These are phyloP conservation scores for Neodiprion lecontei DNA, from an alignment of 1,140 invertebrate species.

Conservation along the genomic window DNA sequence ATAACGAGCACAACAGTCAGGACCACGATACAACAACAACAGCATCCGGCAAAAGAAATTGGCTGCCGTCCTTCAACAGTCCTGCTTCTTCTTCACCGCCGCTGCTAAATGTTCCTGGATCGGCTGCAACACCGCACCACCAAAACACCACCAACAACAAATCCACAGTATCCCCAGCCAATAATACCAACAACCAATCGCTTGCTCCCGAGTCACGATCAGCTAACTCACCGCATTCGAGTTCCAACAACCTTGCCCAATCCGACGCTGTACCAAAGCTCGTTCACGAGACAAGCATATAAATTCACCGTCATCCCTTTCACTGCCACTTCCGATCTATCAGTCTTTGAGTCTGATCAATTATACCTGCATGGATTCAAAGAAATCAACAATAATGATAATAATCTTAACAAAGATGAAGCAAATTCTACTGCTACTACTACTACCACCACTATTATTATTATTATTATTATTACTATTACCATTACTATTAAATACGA, in stretches of 20 bases:
- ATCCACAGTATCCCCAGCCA: constrained; percentile 43
- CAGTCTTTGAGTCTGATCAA: not conserved
- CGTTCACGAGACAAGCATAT: constrained; percentile 77
- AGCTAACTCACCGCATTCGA: constrained; percentile 51
- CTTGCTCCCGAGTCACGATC: constrained; percentile 34
- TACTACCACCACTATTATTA: not conserved
- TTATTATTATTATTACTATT: no score
- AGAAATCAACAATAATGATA: not conserved
- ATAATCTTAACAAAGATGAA: not conserved
- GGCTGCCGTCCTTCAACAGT: constrained; percentile 52
- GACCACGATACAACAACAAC: constrained; percentile 44
- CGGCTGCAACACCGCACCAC: constrained; percentile 37
- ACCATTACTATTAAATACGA: not conserved
- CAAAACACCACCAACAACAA: constrained; percentile 32
- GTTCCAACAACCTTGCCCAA: constrained; percentile 59
- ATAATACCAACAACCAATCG: constrained; percentile 31
- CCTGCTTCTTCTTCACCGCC: constrained; percentile 55
- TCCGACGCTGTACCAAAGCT: constrained; percentile 69
- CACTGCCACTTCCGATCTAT: constrained; percentile 29
- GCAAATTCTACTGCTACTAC: not conserved
- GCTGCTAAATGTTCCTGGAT: constrained; percentile 54
- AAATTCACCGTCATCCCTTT: constrained; percentile 39
- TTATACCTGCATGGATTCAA: not conserved
- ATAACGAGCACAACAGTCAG: constrained; percentile 45
- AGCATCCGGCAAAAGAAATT: constrained; percentile 32